Base-by-base conservation (phyloP, 2,797 vertebrate species). In the Macropus fuliginosus region DNA sequence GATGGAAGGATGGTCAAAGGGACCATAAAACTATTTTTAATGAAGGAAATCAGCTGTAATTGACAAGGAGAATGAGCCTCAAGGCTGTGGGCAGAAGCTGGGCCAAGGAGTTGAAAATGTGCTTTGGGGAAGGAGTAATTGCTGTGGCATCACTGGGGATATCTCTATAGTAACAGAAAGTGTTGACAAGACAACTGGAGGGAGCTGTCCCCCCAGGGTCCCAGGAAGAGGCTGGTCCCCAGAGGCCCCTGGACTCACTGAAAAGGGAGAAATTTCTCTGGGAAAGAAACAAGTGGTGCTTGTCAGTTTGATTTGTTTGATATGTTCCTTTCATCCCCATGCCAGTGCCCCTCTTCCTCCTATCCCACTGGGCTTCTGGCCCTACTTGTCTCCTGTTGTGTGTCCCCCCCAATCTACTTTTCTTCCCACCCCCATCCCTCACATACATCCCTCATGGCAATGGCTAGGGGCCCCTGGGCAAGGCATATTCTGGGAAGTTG, bases 21-120 rank as follows among this genome's bases (percentile, higher is more conserved):
- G 81, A 28, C 89, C 90, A 96, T 94, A 57, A 40, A 66, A 55
- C 90, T 94, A 95, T 96, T 56, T 46, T 95, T 95, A 95, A 96
- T 92, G 91, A 95, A 94, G 94, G 91, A 28, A 96, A 62, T 74
- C 94, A 93, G 91, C 66, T 94, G 56, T 55, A 93, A 87, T 55
- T 91, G 93, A 95, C 62, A 95, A 89, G 87, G 92, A 90, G 40
- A 87, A 87, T 50, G 74, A 87, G 40, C 74, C 40, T 40, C 74
- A 94, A 52, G 40, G 34, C 55, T 96, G 66, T 90, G 90, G 91
- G 89, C 92, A 95, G 94, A 91, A 92, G 93, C 54, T 93, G 91
- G 91, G 91, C 95, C 95, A 93, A 95, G 91, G 92, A 97, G 92
- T 90, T 92, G 66, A 34, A 96, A 59, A 91, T 56, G 1, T 4